Base-by-base conservation (phyloP, 2,113 vertebrate species). In the Lutjanus erythropterus region DNA sequence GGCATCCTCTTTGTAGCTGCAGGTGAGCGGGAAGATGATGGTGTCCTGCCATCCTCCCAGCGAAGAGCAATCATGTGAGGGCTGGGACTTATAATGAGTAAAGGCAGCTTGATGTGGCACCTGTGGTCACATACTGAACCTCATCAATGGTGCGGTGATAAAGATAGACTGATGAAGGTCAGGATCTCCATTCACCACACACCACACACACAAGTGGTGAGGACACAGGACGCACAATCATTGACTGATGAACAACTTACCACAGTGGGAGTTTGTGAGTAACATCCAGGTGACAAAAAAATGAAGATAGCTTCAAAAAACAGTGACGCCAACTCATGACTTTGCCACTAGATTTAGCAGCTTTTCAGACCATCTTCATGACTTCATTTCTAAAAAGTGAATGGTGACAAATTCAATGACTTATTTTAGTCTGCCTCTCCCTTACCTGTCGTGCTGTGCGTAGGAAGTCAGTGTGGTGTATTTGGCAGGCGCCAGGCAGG, bases 1-100 rank as follows among this genome's bases (percentile, higher is more conserved):
- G 98, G 98, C 74, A 98, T 99, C 81, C 96, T 99, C 88, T 99
- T 99, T 2, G 98, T 99, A 68, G 98, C 97, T n/a, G 97, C 98
- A 94, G 98, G 98, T 99, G 91, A 95, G 87, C 50, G 4, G 25
- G 23, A 62, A 23, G 55, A 37, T 62, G 31, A 47, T 9, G 25
- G 21, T 31, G 52, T 47, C 33, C 37, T 29, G 27, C 46, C 14
- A 2, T 9, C 70, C 39, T 69, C 55, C 12, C 73, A 65, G 27
- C 3, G 2, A 79, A 59, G 41, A n/a, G 46, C 61, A 70, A 47
- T 78, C 44, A 61, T 67, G 39, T 9, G 1, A 16, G 47, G 10
- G 25, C 65, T 14, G 23, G 42, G 56, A n/a, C 4, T 66, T 21
- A 25, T 56, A 52, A 66, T 56, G 62, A 62, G 65, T 16, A 46